Evolutionary conservation across 2,888 invertebrate species (phyloP).

Genomic region (Dugesia japonica): DNA sequence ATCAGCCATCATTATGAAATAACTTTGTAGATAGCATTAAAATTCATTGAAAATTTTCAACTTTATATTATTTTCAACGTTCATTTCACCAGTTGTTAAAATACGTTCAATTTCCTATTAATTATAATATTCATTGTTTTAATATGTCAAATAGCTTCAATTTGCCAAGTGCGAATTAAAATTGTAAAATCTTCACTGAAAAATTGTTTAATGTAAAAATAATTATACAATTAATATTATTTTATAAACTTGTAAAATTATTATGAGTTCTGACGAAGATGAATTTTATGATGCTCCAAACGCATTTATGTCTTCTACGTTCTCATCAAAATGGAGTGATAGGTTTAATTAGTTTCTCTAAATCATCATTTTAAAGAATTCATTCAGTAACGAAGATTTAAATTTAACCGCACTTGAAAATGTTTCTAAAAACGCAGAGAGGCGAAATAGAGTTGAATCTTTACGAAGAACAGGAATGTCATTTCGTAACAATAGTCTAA

Average conservation of each 20-base stretch:
- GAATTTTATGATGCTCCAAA: constrained; percentile 31
- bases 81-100: too few relatives aligned
- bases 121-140: too few relatives aligned
- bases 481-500: not conserved
- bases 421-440: constrained; percentile 27
- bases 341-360: not conserved
- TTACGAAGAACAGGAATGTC: constrained; percentile 16
- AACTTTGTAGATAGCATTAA: too few relatives aligned
- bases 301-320: constrained; percentile 25
- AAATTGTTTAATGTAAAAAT: too few relatives aligned
- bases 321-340: constrained; percentile 24
- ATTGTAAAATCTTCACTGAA: not conserved
- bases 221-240: too few relatives aligned
- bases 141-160: not conserved
- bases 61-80: too few relatives aligned
- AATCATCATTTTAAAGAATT: too few relatives aligned
- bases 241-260: not conserved
- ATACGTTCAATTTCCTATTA: too few relatives aligned
- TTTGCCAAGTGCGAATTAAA: not conserved
- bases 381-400: constrained; percentile 26
- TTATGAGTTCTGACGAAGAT: constrained; percentile 31
- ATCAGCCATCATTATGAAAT: too few relatives aligned
- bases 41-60: too few relatives aligned
- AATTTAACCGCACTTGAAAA: constrained; percentile 2
- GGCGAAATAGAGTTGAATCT: constrained; percentile 28